Conservation (phyloP, 2,113 vertebrate species). For the Ploceus nigricollis region DNA sequence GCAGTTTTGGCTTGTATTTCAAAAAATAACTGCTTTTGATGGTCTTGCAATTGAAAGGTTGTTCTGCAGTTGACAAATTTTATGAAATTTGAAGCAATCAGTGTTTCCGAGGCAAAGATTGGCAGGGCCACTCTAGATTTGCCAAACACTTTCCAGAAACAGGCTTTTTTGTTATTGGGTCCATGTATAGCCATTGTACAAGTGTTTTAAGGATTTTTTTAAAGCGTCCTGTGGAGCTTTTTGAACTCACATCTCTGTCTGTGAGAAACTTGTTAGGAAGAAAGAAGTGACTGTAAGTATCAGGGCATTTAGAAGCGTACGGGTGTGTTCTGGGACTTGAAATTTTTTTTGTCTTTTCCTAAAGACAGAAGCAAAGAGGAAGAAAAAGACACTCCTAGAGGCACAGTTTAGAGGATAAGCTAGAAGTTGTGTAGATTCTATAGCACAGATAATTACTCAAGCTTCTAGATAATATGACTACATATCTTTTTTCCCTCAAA, state of each 20-base stretch:
- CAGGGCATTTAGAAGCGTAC: background rate
- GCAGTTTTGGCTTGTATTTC: fast-evolving
- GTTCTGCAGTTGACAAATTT: background rate
- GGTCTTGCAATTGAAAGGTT: background rate
- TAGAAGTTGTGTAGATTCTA: background rate
- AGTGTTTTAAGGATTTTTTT: background rate
- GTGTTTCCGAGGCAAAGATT: background rate
- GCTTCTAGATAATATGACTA: background rate
- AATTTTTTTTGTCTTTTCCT: background rate
- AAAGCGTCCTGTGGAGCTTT: background rate
- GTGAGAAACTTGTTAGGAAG: background rate
- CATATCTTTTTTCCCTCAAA: background rate
- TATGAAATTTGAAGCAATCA: background rate
- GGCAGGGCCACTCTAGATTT: background rate
- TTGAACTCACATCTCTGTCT: background rate
- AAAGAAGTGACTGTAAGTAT: background rate
- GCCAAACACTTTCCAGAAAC: background rate
- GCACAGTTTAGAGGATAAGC: background rate
- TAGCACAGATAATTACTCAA: background rate
- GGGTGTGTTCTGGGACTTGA: background rate
- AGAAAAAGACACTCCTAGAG: background rate
- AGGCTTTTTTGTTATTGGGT: background rate
- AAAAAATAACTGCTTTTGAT: background rate
- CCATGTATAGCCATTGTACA: fast-evolving
- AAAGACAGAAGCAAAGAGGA: background rate